A percentile compares a stretch with the other conserved stretches of the same genome.
These are phyloP conservation scores for Chrysemys picta DNA, from an alignment of 2,113 vertebrate genomes.

Conservation along the genomic window DNA sequence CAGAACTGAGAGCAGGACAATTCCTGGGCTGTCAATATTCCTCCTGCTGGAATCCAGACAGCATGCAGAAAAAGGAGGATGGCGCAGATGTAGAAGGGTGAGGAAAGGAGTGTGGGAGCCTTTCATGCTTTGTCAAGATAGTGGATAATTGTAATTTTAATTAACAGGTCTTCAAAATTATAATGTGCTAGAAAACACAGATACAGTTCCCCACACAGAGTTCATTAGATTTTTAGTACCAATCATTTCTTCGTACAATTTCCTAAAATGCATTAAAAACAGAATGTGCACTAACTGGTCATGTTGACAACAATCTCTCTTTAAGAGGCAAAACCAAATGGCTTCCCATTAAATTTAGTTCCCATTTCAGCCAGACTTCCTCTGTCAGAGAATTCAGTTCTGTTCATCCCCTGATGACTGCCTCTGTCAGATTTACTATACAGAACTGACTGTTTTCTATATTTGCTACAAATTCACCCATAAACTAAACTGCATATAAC, in stretches of 20 bases:
- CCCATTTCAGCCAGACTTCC: neutral
- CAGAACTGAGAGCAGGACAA: neutral
- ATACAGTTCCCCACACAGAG: neutral
- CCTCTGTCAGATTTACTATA: neutral
- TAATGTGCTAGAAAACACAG: fast-evolving
- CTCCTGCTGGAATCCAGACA: neutral
- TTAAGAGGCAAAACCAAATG: neutral
- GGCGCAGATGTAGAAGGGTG: too few species aligned
- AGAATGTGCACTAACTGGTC: neutral
- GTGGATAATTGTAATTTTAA: neutral
- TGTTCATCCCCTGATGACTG: neutral
- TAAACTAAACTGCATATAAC: neutral
- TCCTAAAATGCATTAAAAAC: neutral
- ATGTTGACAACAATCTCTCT: neutral
- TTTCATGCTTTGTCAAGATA: neutral
- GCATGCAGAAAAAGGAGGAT: neutral
- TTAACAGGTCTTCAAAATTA: neutral
- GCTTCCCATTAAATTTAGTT: neutral
- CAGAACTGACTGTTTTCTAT: neutral
- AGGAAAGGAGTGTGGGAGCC: too few species aligned
- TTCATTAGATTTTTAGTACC: neutral
- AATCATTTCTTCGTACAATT: fast-evolving
- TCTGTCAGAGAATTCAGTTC: neutral
- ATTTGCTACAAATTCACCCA: neutral
- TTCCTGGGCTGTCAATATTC: neutral